Base-by-base conservation (phyloP, 2,888 invertebrate genomes). In the Plemyria rubiginata region DNA sequence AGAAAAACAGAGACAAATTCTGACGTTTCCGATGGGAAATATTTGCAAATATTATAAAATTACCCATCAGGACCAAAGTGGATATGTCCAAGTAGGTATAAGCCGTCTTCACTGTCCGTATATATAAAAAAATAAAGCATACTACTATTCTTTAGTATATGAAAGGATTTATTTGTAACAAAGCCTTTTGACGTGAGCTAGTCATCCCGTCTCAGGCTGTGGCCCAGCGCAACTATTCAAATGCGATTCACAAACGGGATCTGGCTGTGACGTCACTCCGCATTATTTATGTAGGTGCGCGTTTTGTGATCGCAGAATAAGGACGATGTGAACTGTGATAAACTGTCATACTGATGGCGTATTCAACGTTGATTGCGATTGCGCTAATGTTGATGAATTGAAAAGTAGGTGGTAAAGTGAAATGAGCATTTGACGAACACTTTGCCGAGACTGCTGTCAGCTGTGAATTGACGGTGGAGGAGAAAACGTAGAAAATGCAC, bases 191-290 rank as follows among this genome's bases (percentile, higher is more conserved):
- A 45, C 8, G 16, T 16, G 52, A 36, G 15, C 54, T 12, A 59
- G 51, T 52, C 22, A 48, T 48, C 41, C 40, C n/a, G n/a, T 0
- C 49, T 22, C 12, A 53, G 12, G 29, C 65, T 65, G 57, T 54
- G 50, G 7, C 54, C 43, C 46, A 59, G 48, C 61, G 70, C 67
- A 66, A 67, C 67, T 70, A 70, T 70, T 68, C 70, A 70, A 70
- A 70, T 70, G 62, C 55, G 68, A 63, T 66, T 84, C 82, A 81
- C 82, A 81, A 85, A 81, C 81, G 82, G 64, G 70, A 64, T 64
- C 87, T 91, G 90, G 70, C 71, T 67, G 74, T 90, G 91, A 91
- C 91, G 89, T 88, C 85, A 86, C 81, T 81, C 53, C 57, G 82
- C 85, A 85, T 90, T 91, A 92, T 91, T 92, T 89, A 91, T 91